A percentile compares a stretch with the other conserved stretches of the same genome.
These are phyloP conservation scores for Panzeria rudis DNA, from an alignment of 2,888 invertebrate genomes.

Conservation along the genomic window DNA sequence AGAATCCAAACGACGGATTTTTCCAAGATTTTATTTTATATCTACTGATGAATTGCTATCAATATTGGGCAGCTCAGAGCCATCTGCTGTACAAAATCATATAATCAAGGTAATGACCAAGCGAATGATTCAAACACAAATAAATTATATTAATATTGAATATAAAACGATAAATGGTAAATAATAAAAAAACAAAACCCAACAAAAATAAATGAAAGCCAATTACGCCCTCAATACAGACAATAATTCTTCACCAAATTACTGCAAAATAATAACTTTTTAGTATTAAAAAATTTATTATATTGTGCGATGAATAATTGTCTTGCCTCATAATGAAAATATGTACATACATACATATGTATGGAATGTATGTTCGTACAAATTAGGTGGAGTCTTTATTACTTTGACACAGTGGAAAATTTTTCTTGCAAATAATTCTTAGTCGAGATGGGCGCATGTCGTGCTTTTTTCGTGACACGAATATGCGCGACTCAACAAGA, in stretches of 20 bases:
- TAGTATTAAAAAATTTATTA: too few relatives aligned
- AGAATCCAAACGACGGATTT: slow-evolving; percentile 93
- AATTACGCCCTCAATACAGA: not conserved
- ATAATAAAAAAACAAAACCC: not conserved
- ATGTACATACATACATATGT: too few relatives aligned
- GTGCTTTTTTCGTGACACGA: too few relatives aligned
- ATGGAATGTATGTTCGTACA: too few relatives aligned
- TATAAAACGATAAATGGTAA: not conserved
- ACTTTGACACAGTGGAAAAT: too few relatives aligned
- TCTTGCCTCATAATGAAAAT: too few relatives aligned
- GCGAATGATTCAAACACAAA: slow-evolving; percentile 83
- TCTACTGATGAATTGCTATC: slow-evolving; percentile 96
- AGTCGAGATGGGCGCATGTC: too few relatives aligned
- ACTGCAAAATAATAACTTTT: not conserved
- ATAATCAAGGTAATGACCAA: slow-evolving; percentile 95
- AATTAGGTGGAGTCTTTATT: too few relatives aligned
- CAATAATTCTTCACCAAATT: not conserved
- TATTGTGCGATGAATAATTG: too few relatives aligned
- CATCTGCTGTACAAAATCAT: slow-evolving; percentile 94
- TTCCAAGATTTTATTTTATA: slow-evolving; percentile 96
- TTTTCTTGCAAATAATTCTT: too few relatives aligned
- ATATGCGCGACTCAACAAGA: too few relatives aligned
- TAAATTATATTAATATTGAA: not conserved
- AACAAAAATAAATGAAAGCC: not conserved
- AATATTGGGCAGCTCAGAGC: slow-evolving; percentile 93